phyloP scores from a whole-genome alignment of 1,140 invertebrate genomes.

The Archivesica marissinica region DNA sequence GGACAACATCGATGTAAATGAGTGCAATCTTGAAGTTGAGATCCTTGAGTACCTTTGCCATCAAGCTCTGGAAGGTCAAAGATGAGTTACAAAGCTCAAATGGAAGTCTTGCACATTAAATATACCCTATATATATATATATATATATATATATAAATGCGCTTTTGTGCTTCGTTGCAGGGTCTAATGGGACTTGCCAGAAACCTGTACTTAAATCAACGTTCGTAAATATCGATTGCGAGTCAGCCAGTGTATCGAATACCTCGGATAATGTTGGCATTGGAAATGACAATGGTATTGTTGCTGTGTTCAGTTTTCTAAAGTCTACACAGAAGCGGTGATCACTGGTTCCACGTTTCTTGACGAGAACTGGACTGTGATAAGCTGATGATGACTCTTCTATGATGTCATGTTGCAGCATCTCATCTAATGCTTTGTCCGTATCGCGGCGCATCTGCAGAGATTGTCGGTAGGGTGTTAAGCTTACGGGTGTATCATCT shows the following conservation, averaged over 20 bases:
- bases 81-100: background rate
- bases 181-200: conserved; percentile 80
- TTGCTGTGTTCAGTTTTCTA: background rate
- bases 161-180: conserved; percentile 77
- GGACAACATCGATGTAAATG: conserved; percentile 3
- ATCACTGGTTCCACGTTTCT: background rate
- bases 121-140: background rate
- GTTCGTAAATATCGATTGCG: background rate
- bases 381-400: conserved; percentile 36
- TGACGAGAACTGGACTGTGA: conserved; percentile 37
- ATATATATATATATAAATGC: conserved; percentile 53
- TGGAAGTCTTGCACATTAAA: background rate
- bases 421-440: conserved; percentile 50
- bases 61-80: background rate
- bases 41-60: background rate
- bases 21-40: background rate
- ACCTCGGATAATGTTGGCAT: background rate
- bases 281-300: background rate
- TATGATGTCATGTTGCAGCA: conserved; percentile 15
- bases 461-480: background rate
- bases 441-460: background rate
- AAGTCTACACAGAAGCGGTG: background rate
- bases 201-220: conserved; percentile 52
- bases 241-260: background rate
- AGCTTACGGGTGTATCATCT: background rate